Conservation (phyloP, 2,888 invertebrate genomes). For the Drosophila mimetica region DNA sequence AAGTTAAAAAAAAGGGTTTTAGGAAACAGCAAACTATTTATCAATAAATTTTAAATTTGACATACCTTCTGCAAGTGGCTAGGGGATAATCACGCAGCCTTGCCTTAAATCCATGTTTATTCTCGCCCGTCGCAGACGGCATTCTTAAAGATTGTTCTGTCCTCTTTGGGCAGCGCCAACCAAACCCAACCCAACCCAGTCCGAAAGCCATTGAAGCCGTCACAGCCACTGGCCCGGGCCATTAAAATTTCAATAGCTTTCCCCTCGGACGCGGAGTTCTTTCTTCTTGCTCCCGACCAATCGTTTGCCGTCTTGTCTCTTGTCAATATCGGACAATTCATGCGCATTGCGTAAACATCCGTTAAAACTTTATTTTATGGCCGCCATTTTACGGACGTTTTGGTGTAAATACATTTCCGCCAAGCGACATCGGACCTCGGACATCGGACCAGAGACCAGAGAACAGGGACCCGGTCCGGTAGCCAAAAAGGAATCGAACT, state of each 20-base stretch:
- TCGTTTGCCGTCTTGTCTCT: slow-evolving; percentile 64
- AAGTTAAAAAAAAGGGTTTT: too few species aligned
- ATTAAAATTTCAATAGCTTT: slow-evolving; percentile 65
- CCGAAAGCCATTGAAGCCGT: slow-evolving; percentile 21
- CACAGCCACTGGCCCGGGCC: slow-evolving; percentile 45
- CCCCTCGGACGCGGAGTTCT: slow-evolving; percentile 22
- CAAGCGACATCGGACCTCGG: slow-evolving; percentile 26
- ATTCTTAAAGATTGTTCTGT: slow-evolving; percentile 3
- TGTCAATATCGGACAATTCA: slow-evolving; percentile 79
- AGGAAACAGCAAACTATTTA: neutral
- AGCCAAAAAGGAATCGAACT: slow-evolving; percentile 30
- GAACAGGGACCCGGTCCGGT: slow-evolving; percentile 26
- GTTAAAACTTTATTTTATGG: slow-evolving; percentile 78
- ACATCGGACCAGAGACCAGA: slow-evolving; percentile 1
- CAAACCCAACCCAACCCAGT: neutral
- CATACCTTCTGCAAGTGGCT: neutral
- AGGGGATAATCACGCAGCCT: neutral
- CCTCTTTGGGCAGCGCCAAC: neutral
- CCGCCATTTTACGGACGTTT: slow-evolving; percentile 76
- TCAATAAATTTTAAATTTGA: neutral
- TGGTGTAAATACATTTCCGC: slow-evolving; percentile 78
- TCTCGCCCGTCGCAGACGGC: neutral
- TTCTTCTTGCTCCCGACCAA: slow-evolving; percentile 49
- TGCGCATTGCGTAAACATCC: slow-evolving; percentile 79
- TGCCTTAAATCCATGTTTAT: neutral